Evolutionary conservation across 2,888 invertebrate species (phyloP), one percentile per base, ranked within the genome.

Genomic region (Euplexia lucipara): DNA sequence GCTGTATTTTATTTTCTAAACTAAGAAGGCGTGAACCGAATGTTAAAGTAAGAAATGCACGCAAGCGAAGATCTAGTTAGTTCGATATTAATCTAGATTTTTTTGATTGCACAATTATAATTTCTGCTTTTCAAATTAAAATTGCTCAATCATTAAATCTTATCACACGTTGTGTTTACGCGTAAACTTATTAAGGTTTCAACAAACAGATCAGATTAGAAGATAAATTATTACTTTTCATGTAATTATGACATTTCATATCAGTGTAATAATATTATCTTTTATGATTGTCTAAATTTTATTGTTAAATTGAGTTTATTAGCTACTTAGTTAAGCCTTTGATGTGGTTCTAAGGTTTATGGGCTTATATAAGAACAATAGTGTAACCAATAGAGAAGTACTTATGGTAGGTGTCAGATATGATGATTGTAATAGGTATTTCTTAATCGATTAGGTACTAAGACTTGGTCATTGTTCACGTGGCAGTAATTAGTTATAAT

Each of bases 401-500:
- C n/a, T n/a, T n/a, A n/a, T 26, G 18, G 42, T 12, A 18, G 42
- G 20, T 20, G 20, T 32, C 26, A 47, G n/a, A 22, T 10, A 32
- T 47, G 16, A 47, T 9, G 16, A 35, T 8, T 49, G 6, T 18
- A 20, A 35, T 49, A 26, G 5, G 2, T 26, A 26, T 26, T 26
- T 26, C 26, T 26, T n/a, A n/a, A n/a, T n/a, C n/a, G 16, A 7
- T 26, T 59, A 5, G 34, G 14, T 12, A 6, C n/a, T n/a, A 26
- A 12, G 34, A 18, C 32, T 30, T n/a, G 32, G 8, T 20, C 3
- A 30, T 32, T n/a, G 14, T 18, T 18, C 41, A 48, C 35, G 59
- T 48, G 35, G 16, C 18, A 1, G 16, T 22, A 35, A 48, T 68
- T 35, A 41, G n/a, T 42, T 35, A 16, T 53, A 53, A 63, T 63